Percentiles rank a stretch among this genome's conserved stretches.
phyloP scores from a whole-genome alignment of 2,113 vertebrate species.

The Condylura cristata region DNA sequence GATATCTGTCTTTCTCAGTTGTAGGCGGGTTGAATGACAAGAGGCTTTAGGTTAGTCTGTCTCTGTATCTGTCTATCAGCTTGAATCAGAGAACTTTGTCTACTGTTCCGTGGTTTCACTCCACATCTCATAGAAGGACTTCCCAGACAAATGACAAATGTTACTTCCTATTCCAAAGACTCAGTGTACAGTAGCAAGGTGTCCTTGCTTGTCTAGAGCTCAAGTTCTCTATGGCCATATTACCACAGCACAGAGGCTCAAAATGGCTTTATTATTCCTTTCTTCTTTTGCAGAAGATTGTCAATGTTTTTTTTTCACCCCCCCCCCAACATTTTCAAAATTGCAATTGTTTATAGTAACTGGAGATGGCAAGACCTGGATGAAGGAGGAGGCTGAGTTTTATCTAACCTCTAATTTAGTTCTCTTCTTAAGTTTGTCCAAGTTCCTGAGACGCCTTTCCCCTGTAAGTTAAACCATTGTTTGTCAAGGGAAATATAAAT shows the following conservation, averaged over 20 bases:
- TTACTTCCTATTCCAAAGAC: not conserved
- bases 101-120: not conserved
- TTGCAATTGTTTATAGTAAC: slow-evolving; percentile 78
- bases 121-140: not conserved
- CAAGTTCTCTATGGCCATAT: not conserved
- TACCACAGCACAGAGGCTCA: not conserved
- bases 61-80: too few relatives aligned
- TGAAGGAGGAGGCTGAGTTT: slow-evolving; percentile 68
- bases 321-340: slow-evolving; percentile 65
- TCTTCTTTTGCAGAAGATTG: slow-evolving; percentile 51
- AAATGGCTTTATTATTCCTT: slow-evolving; percentile 41
- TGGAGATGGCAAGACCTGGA: slow-evolving; percentile 78
- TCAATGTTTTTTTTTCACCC: slow-evolving; percentile 64
- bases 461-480: slow-evolving; percentile 78
- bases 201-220: not conserved
- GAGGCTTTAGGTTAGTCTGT: too few relatives aligned
- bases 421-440: slow-evolving; percentile 79
- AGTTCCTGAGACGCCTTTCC: slow-evolving; percentile 70
- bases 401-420: slow-evolving; percentile 78
- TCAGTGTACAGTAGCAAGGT: not conserved
- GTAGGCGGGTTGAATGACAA: not conserved
- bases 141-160: not conserved
- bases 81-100: not conserved
- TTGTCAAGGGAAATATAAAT: slow-evolving; percentile 79
- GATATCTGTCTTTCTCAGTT: not conserved